Evolutionary conservation across 2,888 invertebrate genomes (phyloP), one percentile per base, ranked within the genome.

Genomic region (Clunio marinus): DNA sequence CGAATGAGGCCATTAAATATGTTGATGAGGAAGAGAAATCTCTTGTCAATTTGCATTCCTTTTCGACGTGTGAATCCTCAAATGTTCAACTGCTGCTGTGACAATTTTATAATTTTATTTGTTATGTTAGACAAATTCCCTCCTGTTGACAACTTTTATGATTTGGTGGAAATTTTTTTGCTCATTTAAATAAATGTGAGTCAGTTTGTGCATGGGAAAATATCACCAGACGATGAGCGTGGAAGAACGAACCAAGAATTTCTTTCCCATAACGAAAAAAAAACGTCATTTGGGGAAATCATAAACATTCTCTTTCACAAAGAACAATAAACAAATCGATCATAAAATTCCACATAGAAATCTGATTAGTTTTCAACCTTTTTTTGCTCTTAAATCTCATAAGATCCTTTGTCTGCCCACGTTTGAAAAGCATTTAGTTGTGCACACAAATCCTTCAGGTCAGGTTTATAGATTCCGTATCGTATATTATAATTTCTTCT

Each of bases 351-450:
- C 63, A 7, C n/a, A 41, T 41, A 35, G 25, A 51, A 57, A 62
- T 62, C 20, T 45, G 63, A 65, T 65, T 65, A 65, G n/a, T n/a
- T n/a, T 51, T 65, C 63, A 65, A 65, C 63, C 63, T 65, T 65
- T 65, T 46, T n/a, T n/a, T 3, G 20, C 24, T 13, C 45, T 3
- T 46, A 65, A 65, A 65, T 65, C 63, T 46, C 37, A 13, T 15
- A 15, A 15, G 62, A 62, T 62, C 63, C 17, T 46, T 65, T 65
- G 63, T 65, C 20, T 65, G 25, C 17, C 27, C 63, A 65, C 63
- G 63, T 46, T 60, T 13, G 8, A 20, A 10, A 13, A 10, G 8
- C 57, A n/a, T 4, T n/a, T 15, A 2, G n/a, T 58, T 24, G 15
- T 58, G 27, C 35, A 13, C 27, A 28, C 28, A 65, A 46, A 65